Evolutionary conservation across 2,888 invertebrate genomes (phyloP), one percentile per base, ranked within the genome.

Genomic region (Perdita meconis): DNA sequence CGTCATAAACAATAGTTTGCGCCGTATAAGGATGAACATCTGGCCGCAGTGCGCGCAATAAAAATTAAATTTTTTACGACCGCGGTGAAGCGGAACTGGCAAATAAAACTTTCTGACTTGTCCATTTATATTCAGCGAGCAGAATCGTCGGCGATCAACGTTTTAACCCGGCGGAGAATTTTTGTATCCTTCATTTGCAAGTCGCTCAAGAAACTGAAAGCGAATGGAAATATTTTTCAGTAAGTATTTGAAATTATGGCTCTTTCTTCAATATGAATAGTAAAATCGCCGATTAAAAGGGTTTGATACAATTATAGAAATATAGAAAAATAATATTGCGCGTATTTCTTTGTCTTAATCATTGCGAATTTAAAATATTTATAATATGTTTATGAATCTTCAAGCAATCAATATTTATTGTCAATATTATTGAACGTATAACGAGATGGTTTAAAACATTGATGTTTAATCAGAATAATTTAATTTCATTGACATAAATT

Each of bases 21-120:
- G n/a, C 2, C 16, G 10, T 63, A 51, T 26, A n/a, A 73, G 56
- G 30, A 59, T 42, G 38, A 68, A 60, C 38, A 67, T 30, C 3
- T n/a, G 13, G 10, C 19, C 4, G 10, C 19, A 6, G n/a, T 1
- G 30, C n/a, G 10, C 22, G 16, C 55, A 26, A 73, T 47, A 47
- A 55, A 71, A 71, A 64, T 64, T 57, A 64, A 53, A 22, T 47
- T 65, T 34, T 44, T 36, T 30, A 30, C 30, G 42, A 19, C 13
- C 16, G 2, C 4, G 19, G 10, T 3, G 19, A 36, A 4, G 8
- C 0, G 26, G 38, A 13, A 12, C 10, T 6, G 2, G 19, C 3
- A 24, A 13, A 34, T 40, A 16, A 36, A 34, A 0, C 19, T 10
- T n/a, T 8, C n/a, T 2, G 2, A 2, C 2, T 4, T 1, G 10